These are phyloP conservation scores for Sminthurides aquaticus DNA, from an alignment of 2,888 invertebrate genomes.

Conservation along the genomic window DNA sequence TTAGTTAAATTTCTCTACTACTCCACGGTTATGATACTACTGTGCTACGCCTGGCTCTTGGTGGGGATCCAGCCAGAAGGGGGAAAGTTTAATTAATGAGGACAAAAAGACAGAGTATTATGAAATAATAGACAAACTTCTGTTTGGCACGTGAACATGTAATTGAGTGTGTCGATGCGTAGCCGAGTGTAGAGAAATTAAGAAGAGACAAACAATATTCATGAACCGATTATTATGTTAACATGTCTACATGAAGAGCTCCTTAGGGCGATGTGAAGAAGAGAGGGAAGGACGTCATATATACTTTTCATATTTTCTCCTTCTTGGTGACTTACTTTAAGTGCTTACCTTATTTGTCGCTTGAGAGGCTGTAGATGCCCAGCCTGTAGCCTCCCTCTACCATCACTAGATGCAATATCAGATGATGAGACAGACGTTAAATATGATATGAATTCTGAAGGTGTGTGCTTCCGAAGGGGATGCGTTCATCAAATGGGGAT, in stretches of 20 bases:
- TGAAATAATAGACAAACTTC: neutral
- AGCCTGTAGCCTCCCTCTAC: no score
- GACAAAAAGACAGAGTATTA: neutral
- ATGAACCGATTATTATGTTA: neutral
- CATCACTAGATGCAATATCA: no score
- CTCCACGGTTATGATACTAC: no score
- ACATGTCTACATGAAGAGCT: neutral
- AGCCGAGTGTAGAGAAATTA: neutral
- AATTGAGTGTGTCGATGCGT: conserved; percentile 18
- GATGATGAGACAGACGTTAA: no score
- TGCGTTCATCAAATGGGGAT: neutral
- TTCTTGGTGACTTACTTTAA: neutral
- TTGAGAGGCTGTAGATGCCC: no score
- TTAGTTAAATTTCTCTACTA: no score
- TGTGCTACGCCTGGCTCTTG: no score
- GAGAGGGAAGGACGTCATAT: neutral
- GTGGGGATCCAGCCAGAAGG: no score
- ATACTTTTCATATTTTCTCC: no score
- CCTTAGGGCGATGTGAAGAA: neutral
- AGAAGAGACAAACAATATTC: neutral
- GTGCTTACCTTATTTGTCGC: no score
- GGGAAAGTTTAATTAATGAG: neutral
- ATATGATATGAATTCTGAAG: neutral
- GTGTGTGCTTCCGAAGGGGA: neutral
- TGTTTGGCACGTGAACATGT: neutral